phyloP scores from a whole-genome alignment of 2,797 vertebrate species.

The Miichthys miiuy region DNA sequence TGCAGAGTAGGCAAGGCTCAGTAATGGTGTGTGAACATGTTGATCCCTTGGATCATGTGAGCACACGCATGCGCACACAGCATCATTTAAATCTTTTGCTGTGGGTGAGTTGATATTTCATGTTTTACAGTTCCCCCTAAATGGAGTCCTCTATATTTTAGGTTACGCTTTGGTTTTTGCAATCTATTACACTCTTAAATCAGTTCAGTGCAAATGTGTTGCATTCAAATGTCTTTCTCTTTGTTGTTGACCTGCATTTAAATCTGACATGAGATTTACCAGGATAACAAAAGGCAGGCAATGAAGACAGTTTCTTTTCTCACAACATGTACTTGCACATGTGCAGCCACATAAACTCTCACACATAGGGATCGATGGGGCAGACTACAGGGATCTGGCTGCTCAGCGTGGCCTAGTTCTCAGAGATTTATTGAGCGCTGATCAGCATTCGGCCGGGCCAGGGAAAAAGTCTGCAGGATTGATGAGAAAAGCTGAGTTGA shows the following conservation, averaged over 20 bases:
- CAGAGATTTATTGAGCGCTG: slow-evolving; percentile 82
- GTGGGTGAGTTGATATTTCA: slow-evolving; percentile 15
- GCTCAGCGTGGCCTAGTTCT: slow-evolving; percentile 81
- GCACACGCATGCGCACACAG: slow-evolving; percentile 14
- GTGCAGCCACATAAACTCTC: slow-evolving; percentile 41
- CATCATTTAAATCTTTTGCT: slow-evolving; percentile 36
- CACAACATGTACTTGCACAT: slow-evolving; percentile 33
- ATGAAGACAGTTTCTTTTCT: slow-evolving; percentile 16
- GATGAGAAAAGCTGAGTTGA: slow-evolving; percentile 78
- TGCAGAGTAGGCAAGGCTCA: slow-evolving; percentile 34
- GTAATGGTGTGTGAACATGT: slow-evolving; percentile 43
- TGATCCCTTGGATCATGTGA: slow-evolving; percentile 60
- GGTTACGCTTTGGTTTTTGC: slow-evolving; percentile 1
- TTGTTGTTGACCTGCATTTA: slow-evolving; percentile 23
- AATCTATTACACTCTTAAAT: background rate
- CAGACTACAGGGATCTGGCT: slow-evolving; percentile 66
- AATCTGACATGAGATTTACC: slow-evolving; percentile 42
- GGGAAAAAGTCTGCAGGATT: slow-evolving; percentile 78
- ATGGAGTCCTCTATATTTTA: slow-evolving; percentile 1
- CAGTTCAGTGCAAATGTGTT: background rate
- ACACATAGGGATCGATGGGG: slow-evolving; percentile 69
- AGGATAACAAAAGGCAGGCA: slow-evolving; percentile 44
- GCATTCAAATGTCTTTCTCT: background rate
- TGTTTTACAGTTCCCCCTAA: slow-evolving; percentile 6
- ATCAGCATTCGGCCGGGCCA: slow-evolving; percentile 77